Conservation (phyloP, 2,888 invertebrate species). For the Poecilus cupreus region DNA sequence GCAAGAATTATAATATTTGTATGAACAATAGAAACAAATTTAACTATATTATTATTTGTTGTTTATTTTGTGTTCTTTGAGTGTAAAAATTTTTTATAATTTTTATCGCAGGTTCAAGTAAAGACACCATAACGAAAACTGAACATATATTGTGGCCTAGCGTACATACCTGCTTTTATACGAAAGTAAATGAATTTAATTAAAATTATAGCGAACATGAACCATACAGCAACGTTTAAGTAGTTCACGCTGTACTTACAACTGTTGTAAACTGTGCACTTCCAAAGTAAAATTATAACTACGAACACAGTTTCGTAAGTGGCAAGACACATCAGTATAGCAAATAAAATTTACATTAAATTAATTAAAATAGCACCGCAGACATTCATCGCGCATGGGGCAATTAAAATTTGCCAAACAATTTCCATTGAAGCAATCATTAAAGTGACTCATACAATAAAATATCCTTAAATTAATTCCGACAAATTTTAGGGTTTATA, state of each 20-base stretch:
- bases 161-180: constrained; percentile 27
- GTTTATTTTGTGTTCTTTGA: too few relatives aligned
- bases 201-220: constrained; percentile 53
- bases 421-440: too few relatives aligned
- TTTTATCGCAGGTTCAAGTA: not conserved
- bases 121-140: not conserved
- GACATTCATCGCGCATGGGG: not conserved
- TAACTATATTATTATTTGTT: too few relatives aligned
- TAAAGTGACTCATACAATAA: too few relatives aligned
- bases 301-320: constrained; percentile 26
- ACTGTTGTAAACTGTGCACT: constrained; percentile 40
- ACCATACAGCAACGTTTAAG: constrained; percentile 42
- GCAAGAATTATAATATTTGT: too few relatives aligned
- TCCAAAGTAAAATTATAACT: constrained; percentile 43
- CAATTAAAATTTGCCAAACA: too few relatives aligned
- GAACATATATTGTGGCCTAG: constrained; percentile 17
- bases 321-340: not conserved
- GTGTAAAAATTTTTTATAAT: not conserved
- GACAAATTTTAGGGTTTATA: not conserved
- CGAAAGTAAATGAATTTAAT: constrained; percentile 53
- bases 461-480: too few relatives aligned
- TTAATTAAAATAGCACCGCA: constrained; percentile 18
- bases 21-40: too few relatives aligned
- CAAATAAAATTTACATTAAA: not conserved
- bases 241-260: constrained; percentile 35